These are phyloP conservation scores for Alloscopus bannaensis DNA, from an alignment of 2,888 invertebrate genomes.

Conservation along the genomic window DNA sequence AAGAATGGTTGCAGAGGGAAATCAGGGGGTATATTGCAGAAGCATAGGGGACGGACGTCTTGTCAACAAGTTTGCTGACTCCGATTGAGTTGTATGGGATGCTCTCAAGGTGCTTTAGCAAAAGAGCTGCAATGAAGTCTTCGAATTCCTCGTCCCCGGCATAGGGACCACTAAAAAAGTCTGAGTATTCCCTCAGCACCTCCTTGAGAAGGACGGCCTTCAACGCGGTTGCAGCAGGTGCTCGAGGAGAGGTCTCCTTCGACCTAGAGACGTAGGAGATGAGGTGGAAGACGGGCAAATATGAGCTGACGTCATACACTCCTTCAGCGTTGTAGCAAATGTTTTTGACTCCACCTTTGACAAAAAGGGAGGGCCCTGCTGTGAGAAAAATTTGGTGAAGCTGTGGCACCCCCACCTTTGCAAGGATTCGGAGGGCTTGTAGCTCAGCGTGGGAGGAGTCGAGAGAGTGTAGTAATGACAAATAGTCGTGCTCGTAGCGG, in stretches of 20 bases:
- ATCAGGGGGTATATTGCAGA: slow-evolving; percentile 64
- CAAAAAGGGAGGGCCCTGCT: not conserved
- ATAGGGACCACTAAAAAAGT: slow-evolving; percentile 25
- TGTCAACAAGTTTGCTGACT: slow-evolving; percentile 52
- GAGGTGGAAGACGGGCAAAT: slow-evolving; percentile 59
- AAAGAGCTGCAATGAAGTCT: slow-evolving; percentile 57
- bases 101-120: slow-evolving; percentile 65
- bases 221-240: slow-evolving; percentile 19
- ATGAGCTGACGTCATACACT: slow-evolving; percentile 55
- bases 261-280: slow-evolving; percentile 42
- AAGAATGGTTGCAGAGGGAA: slow-evolving; percentile 70
- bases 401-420: slow-evolving; percentile 42
- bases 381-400: slow-evolving; percentile 36
- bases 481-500: slow-evolving; percentile 63
- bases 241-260: not conserved
- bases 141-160: not conserved
- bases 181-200: slow-evolving; percentile 51
- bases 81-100: slow-evolving; percentile 68
- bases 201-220: slow-evolving; percentile 60
- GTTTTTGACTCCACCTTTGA: not conserved
- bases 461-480: slow-evolving; percentile 58
- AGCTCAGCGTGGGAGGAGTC: slow-evolving; percentile 52
- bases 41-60: slow-evolving; percentile 30
- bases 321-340: slow-evolving; percentile 32
- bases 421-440: slow-evolving; percentile 64